Conservation (phyloP, 2,113 vertebrate genomes). For the Triplophysa dalaica region DNA sequence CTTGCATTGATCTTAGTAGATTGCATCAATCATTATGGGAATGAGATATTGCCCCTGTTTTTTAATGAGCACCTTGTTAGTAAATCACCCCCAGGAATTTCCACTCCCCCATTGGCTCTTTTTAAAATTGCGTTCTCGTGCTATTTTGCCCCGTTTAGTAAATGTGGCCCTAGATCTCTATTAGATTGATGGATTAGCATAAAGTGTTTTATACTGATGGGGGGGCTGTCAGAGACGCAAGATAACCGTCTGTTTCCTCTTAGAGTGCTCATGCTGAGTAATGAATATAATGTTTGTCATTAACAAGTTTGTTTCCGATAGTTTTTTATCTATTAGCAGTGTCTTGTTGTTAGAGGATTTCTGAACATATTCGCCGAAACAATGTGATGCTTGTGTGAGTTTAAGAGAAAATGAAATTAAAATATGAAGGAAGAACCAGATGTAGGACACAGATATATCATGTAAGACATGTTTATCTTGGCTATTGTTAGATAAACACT, state of each 20-base stretch:
- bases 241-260: not conserved
- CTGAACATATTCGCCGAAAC: not conserved
- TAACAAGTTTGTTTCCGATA: not conserved
- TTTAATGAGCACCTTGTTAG: no score
- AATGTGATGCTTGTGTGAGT: not conserved
- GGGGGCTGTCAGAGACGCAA: constrained; percentile 1
- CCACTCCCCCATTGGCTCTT: no score
- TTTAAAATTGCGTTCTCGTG: no score
- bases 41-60: no score
- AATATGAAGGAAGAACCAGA: not conserved
- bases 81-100: no score
- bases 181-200: not conserved
- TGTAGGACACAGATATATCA: not conserved
- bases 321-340: no score
- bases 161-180: not conserved
- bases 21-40: no score
- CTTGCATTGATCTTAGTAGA: no score
- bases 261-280: constrained; percentile 6
- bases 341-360: no score
- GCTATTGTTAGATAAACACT: not conserved
- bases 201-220: constrained; percentile 8
- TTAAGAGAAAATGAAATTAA: not conserved
- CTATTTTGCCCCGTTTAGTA: no score
- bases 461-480: constrained; percentile 20
- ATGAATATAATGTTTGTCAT: constrained; percentile 14